Evolutionary conservation across 2,113 vertebrate species (phyloP), one percentile per base, ranked within the genome.

Genomic region (Dendrocopos noguchii): DNA sequence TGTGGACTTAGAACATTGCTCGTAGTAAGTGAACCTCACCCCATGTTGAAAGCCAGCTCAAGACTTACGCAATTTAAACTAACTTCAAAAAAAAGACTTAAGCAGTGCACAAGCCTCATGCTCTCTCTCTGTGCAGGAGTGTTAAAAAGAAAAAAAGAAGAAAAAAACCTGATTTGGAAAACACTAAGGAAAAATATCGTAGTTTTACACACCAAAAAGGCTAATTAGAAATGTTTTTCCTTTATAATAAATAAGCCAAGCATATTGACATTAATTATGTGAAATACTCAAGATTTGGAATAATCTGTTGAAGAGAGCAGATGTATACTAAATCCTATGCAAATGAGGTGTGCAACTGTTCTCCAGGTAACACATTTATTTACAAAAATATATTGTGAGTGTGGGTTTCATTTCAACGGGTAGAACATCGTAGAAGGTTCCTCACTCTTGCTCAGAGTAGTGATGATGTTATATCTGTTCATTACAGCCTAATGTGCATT

Each of bases 221-320:
- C 82, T 90, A 85, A 87, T 94, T 87, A 92, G 65, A 91, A 94
- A 80, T 53, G 47, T 6, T 87, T 92, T 83, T 86, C 77, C 86
- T 93, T 85, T 85, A 29, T 90, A 82, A 85, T 44, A 92, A 42
- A 68, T 94, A 94, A 92, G 28, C 87, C 64, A 87, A 89, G 70
- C 57, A 72, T 94, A 78, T 86, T 95, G 89, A 46, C 82, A 78
- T 71, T 92, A 92, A 94, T 90, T 88, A 86, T 78, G 80, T 59
- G 14, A 94, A 95, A 90, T 88, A 83, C 34, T 94, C 24, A 33
- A 71, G 34, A 36, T 94, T 85, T 96, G 65, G 78, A 95, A 74
- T 91, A 87, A 75, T 83, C 53, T 91, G 1, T 80, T 89, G 89
- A 93, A 92, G 60, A 94, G 78, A 56, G 74, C 72, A 94, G 82